Conservation (phyloP, 2,888 invertebrate genomes). For the Trilocha varians region DNA sequence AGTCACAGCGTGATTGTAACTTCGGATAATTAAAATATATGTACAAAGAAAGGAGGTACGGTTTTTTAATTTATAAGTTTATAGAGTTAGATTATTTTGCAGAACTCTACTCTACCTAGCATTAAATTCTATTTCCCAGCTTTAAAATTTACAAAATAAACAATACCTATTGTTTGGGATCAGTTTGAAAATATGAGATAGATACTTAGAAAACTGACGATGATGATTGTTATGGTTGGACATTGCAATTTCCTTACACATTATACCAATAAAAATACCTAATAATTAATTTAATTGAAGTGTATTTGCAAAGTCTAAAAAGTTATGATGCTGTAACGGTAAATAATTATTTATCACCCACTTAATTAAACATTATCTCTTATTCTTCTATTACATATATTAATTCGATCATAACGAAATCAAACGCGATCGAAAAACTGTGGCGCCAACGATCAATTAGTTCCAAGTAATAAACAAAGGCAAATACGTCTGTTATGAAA, state of each 20-base stretch:
- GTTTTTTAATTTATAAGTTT: neutral
- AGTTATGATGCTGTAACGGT: neutral
- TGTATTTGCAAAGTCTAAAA: neutral
- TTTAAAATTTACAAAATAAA: no score
- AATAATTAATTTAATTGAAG: no score
- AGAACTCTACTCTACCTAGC: no score
- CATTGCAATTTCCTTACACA: no score
- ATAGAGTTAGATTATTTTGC: no score
- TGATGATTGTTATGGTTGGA: no score
- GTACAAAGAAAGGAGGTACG: neutral
- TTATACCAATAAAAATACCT: no score
- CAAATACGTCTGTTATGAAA: constrained; percentile 59
- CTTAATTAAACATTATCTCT: neutral
- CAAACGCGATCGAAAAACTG: constrained; percentile 43
- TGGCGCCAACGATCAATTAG: constrained; percentile 68
- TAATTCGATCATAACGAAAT: constrained; percentile 3
- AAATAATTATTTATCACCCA: neutral
- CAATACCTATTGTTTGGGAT: no score
- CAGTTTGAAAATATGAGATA: no score
- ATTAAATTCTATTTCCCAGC: no score
- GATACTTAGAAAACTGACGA: no score
- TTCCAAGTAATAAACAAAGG: constrained; percentile 68
- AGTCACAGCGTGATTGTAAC: neutral
- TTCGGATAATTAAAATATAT: no score
- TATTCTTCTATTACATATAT: constrained; percentile 1